These are phyloP conservation scores for Palythoa grandiflora DNA, from an alignment of 92 coral and sea anemone species.

Conservation along the genomic window DNA sequence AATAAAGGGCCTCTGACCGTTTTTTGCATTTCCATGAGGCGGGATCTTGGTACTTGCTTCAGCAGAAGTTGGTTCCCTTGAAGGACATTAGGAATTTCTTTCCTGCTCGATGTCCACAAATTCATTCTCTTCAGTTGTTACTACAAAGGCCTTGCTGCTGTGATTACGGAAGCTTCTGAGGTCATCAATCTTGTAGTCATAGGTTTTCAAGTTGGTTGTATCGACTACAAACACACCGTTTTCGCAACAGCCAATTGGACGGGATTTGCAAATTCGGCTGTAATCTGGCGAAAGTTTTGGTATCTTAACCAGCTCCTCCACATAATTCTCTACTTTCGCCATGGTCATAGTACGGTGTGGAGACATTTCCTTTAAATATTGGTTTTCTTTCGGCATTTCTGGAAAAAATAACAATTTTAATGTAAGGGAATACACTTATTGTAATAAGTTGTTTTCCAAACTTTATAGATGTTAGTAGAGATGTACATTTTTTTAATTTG, in stretches of 20 bases:
- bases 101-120: constrained; percentile 7
- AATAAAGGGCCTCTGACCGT: constrained; percentile 32
- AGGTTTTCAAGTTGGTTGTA: constrained; percentile 12
- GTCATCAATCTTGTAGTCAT: constrained; percentile 45
- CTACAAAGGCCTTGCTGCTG: constrained; percentile 47
- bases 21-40: neutral
- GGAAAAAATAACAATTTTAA: constrained; percentile 1
- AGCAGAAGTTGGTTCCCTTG: constrained; percentile 40
- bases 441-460: constrained; percentile 9
- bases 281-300: constrained; percentile 38
- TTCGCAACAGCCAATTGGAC: constrained; percentile 42
- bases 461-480: neutral
- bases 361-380: constrained; percentile 20
- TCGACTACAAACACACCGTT: constrained; percentile 53
- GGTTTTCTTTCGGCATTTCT: constrained; percentile 1
- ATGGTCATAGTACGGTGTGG: constrained; percentile 45
- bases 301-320: constrained; percentile 28
- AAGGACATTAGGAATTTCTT: constrained; percentile 43
- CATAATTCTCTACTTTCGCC: constrained; percentile 15
- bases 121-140: constrained; percentile 28
- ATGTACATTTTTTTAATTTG: neutral
- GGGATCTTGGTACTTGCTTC: neutral
- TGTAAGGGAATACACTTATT: neutral
- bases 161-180: constrained; percentile 52
- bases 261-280: constrained; percentile 49